Evolutionary conservation across 2,113 vertebrate genomes (phyloP), one percentile per base, ranked within the genome.

Genomic region (Nanger granti): DNA sequence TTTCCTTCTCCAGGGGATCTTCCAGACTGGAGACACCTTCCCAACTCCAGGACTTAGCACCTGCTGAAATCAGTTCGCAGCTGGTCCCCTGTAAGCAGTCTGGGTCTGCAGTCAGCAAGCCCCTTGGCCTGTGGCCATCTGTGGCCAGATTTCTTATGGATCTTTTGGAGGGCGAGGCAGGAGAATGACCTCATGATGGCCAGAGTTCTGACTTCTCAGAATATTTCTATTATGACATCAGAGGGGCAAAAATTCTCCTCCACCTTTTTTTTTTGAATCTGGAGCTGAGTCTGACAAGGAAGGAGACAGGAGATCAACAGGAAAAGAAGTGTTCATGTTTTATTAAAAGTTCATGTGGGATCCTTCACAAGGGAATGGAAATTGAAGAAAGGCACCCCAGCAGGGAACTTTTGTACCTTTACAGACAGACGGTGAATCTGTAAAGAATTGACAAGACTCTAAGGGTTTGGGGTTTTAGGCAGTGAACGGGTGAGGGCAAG

Each of bases 281-380:
- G 17, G 20, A 49, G 17, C 17, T 31, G 24, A 31, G 8, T 80
- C 89, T 47, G 37, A 47, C 8, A 79, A 34, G 5, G 31, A 34
- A 91, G 1, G 11, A 47, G 69, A 17, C 8, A 3, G 18, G 57
- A 83, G 31, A 7, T 10, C 0, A 29, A 4, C 18, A 54, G 26
- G 34, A 66, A n/a, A 10, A 41, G 20, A 59, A 44, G n/a, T 0
- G 3, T 1, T 28, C 14, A 17, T 1, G 0, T 69, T 44, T 55
- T 41, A 11, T 31, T 54, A 5, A 24, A 14, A 44, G 82, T 55
- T 41, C 52, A 11, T 12, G 2, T 26, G 17, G 4, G 28, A 31
- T 13, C 18, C n/a, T 54, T 55, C 59, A 31, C 34, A 22, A 22
- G 47, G 52, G 79, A 41, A 24, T 2, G 7, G 52, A 83, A 26